phyloP scores from a whole-genome alignment of 2,888 invertebrate genomes.

The Leucania comma region DNA sequence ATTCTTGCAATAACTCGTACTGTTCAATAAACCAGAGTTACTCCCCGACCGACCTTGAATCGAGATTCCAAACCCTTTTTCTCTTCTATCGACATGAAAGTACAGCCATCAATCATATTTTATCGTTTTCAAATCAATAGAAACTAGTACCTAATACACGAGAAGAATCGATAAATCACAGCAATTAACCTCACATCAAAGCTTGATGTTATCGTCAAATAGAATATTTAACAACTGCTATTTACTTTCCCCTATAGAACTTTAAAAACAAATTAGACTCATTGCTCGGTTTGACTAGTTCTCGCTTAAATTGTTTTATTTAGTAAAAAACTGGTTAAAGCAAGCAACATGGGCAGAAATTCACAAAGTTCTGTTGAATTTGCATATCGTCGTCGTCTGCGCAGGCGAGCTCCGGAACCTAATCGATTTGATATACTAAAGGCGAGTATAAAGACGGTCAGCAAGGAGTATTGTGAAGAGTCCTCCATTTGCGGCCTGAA shows the following conservation, averaged over 20 bases:
- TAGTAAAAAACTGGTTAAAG: not conserved
- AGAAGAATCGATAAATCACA: constrained; percentile 84
- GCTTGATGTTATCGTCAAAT: constrained; percentile 83
- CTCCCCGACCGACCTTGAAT: constrained; percentile 1
- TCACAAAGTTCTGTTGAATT: constrained; percentile 47
- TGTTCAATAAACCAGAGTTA: constrained; percentile 1
- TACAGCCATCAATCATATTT: constrained; percentile 47
- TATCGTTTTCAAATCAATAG: constrained; percentile 59
- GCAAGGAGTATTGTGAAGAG: constrained; percentile 85
- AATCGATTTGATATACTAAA: constrained; percentile 73
- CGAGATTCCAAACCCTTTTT: constrained; percentile 2
- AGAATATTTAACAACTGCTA: constrained; percentile 82
- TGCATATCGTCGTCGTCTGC: constrained; percentile 52
- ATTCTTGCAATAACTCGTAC: constrained; percentile 28
- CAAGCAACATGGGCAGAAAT: constrained; percentile 38
- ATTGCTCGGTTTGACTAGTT: constrained; percentile 24
- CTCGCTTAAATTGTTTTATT: constrained; percentile 2
- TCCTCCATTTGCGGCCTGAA: constrained; percentile 88
- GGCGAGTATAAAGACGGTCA: constrained; percentile 78
- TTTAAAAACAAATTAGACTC: constrained; percentile 46
- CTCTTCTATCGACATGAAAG: constrained; percentile 11
- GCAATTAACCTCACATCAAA: constrained; percentile 80
- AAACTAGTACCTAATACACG: constrained; percentile 64
- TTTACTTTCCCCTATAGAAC: constrained; percentile 63
- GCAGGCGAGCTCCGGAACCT: constrained; percentile 61